A percentile compares a stretch with the other conserved stretches of the same genome.
phyloP scores from a whole-genome alignment of 1,140 invertebrate species.

The Caenorhabditis tropicalis region DNA sequence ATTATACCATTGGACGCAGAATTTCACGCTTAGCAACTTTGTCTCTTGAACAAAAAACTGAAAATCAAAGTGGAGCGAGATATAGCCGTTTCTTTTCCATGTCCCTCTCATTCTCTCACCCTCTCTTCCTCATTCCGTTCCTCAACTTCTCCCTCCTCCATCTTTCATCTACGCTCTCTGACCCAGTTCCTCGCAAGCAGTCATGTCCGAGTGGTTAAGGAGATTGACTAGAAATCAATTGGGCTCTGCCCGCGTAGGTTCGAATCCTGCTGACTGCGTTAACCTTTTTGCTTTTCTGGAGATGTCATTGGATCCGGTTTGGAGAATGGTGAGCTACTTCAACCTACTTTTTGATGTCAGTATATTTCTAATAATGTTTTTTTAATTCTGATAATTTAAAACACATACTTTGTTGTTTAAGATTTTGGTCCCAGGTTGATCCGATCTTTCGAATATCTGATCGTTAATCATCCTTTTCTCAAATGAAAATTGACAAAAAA shows the following conservation, averaged over 20 bases:
- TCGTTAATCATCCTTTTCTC: neutral
- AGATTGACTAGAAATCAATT: conserved; percentile 61
- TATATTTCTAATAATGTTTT: too few relatives aligned
- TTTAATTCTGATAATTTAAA: neutral
- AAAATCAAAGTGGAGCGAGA: neutral
- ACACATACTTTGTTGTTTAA: neutral
- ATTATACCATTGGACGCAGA: neutral
- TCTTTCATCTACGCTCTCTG: neutral
- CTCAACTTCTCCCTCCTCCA: neutral
- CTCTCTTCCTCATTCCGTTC: too few relatives aligned
- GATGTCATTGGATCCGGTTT: too few relatives aligned
- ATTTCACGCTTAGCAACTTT: neutral
- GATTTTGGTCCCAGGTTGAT: too few relatives aligned
- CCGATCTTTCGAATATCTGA: neutral
- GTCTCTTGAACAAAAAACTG: neutral
- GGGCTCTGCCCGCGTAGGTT: conserved; percentile 63
- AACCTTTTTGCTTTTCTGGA: neutral
- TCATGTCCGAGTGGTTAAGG: conserved; percentile 57
- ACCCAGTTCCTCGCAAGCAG: neutral
- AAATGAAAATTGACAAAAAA: neutral
- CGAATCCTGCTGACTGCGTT: conserved; percentile 61
- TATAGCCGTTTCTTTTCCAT: neutral
- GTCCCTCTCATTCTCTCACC: too few relatives aligned
- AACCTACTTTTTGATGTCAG: too few relatives aligned
- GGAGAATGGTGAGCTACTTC: too few relatives aligned